Conservation (phyloP, 2,113 vertebrate species). For the Phoxinus phoxinus region DNA sequence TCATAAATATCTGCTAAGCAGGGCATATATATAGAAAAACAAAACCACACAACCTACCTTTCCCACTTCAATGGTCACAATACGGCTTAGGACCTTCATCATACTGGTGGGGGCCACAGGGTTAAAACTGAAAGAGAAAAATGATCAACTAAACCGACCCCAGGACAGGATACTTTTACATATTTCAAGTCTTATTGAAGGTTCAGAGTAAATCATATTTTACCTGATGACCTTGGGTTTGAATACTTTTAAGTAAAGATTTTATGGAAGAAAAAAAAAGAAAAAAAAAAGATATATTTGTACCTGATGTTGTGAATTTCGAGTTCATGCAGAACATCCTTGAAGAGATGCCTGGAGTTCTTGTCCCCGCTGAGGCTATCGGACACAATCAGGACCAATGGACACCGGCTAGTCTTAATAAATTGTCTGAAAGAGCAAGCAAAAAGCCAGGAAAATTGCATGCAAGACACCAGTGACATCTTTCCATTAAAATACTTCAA, state of each 20-base stretch:
- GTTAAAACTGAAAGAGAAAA: constrained; percentile 85
- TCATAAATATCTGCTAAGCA: not conserved
- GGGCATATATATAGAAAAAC: constrained; percentile 18
- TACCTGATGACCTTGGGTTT: not conserved
- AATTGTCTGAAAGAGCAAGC: constrained; percentile 78
- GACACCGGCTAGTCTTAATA: constrained; percentile 79
- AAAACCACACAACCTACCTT: constrained; percentile 75
- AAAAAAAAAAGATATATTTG: no score
- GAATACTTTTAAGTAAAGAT: not conserved
- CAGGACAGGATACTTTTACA: not conserved
- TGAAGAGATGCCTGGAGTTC: constrained; percentile 84
- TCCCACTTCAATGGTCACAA: constrained; percentile 80
- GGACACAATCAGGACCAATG: constrained; percentile 89
- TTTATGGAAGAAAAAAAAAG: not conserved
- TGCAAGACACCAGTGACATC: not conserved
- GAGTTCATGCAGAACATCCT: constrained; percentile 85
- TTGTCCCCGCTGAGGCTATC: constrained; percentile 86
- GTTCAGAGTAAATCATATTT: not conserved
- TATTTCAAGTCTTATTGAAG: not conserved
- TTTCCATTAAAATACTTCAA: not conserved
- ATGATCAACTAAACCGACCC: not conserved
- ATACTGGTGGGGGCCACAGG: constrained; percentile 91
- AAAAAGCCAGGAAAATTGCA: constrained; percentile 20
- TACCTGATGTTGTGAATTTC: constrained; percentile 85
- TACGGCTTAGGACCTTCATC: constrained; percentile 89